phyloP scores from a whole-genome alignment of 2,113 vertebrate species.

The Cisticola juncidis region DNA sequence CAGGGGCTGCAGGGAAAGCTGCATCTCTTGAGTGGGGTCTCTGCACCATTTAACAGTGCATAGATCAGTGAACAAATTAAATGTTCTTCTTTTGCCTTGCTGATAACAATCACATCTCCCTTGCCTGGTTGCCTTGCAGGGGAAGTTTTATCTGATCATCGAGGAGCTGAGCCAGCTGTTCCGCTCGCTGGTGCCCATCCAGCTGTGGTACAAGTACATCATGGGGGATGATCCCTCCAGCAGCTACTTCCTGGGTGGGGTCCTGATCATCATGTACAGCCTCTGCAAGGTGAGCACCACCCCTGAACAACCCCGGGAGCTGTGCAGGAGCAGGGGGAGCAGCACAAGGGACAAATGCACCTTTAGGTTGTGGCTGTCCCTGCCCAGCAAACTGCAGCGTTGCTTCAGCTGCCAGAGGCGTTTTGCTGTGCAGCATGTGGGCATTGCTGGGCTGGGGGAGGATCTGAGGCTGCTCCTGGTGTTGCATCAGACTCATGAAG shows the following conservation, averaged over 20 bases:
- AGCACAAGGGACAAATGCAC: background rate
- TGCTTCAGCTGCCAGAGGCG: background rate
- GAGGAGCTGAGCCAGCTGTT: conserved; percentile 98
- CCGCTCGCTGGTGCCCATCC: conserved; percentile 93
- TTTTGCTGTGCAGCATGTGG: background rate
- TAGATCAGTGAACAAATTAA: background rate
- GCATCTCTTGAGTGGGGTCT: background rate
- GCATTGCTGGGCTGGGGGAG: background rate
- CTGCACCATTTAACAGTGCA: background rate
- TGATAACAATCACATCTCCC: background rate
- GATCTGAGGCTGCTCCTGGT: background rate
- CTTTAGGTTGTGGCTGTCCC: background rate
- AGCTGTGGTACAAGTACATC: conserved; percentile 99
- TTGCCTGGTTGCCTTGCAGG: conserved; percentile 74
- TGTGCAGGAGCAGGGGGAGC: background rate
- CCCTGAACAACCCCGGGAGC: background rate
- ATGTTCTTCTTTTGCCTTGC: background rate
- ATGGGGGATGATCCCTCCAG: conserved; percentile 92
- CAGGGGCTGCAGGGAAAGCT: background rate
- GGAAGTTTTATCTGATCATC: conserved; percentile 93
- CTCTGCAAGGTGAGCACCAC: conserved; percentile 87
- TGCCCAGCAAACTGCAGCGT: background rate
- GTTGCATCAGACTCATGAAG: conserved; percentile 57
- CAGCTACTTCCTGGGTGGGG: conserved; percentile 92
- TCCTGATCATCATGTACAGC: conserved; percentile 93